These are phyloP conservation scores for Tangara arthus DNA, from an alignment of 2,797 vertebrate species.

Conservation along the genomic window DNA sequence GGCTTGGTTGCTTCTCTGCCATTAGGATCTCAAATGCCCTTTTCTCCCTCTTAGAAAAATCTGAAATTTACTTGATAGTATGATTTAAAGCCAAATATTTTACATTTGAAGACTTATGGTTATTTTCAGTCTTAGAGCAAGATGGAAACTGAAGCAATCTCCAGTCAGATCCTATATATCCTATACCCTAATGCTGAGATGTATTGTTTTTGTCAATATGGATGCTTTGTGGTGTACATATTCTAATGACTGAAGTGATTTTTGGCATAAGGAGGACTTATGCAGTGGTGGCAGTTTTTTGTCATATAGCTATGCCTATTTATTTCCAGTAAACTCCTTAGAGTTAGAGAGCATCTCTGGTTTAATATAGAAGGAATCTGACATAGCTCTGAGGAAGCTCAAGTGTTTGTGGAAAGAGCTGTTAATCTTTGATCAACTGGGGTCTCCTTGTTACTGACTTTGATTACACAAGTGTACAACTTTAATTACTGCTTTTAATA, in stretches of 20 bases:
- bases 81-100: conserved; percentile 38
- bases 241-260: neutral
- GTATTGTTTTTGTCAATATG: neutral
- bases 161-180: neutral
- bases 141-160: neutral
- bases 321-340: neutral
- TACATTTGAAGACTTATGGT: neutral
- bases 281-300: neutral
- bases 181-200: neutral
- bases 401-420: conserved; percentile 42
- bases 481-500: conserved; percentile 74
- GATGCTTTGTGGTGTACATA: neutral
- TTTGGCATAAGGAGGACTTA: neutral
- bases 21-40: neutral
- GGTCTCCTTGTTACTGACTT: conserved; percentile 70
- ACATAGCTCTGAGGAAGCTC: neutral
- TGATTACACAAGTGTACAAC: conserved; percentile 68
- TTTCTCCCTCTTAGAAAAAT: neutral
- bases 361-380: neutral
- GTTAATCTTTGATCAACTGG: conserved; percentile 59
- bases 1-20: neutral
- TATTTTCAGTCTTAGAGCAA: conserved; percentile 23
- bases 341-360: neutral
- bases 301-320: neutral
- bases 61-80: neutral